phyloP scores from a whole-genome alignment of 2,888 invertebrate genomes.

The Leucoma salicis region DNA sequence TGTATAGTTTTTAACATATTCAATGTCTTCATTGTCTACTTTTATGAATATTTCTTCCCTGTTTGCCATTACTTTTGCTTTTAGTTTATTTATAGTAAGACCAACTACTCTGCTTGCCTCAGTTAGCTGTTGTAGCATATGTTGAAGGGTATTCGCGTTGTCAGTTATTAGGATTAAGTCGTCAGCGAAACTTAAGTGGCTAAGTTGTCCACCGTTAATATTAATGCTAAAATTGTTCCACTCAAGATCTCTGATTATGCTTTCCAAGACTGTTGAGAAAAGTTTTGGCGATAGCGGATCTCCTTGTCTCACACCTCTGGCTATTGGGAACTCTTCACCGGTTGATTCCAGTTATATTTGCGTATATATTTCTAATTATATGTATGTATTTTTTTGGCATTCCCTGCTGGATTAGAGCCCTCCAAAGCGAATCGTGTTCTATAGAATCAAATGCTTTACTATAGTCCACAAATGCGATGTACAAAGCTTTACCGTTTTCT shows the following conservation, averaged over 20 bases:
- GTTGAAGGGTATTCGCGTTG: neutral
- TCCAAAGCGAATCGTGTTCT: neutral
- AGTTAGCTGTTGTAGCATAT: constrained; percentile 1
- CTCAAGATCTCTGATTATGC: neutral
- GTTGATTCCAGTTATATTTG: neutral
- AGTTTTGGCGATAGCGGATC: constrained; percentile 1
- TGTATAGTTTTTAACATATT: neutral
- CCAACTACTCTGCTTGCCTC: neutral
- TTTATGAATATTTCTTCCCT: neutral
- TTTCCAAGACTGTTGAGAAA: neutral
- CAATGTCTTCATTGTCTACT: neutral
- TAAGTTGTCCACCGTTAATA: neutral
- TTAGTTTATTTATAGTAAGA: neutral
- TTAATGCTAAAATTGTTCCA: neutral
- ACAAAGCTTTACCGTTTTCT: neutral
- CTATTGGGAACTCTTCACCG: neutral
- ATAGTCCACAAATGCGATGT: too few relatives aligned
- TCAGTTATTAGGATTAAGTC: neutral
- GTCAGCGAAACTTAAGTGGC: constrained; percentile 1
- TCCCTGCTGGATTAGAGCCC: neutral
- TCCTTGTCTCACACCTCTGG: neutral
- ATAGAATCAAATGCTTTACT: too few relatives aligned
- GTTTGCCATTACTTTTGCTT: neutral
- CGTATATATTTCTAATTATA: neutral
- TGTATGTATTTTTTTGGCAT: constrained; percentile 3